A percentile compares a stretch with the other conserved stretches of the same genome.
Conservation (phyloP, 2,113 vertebrate species). For the Sturnus vulgaris region DNA sequence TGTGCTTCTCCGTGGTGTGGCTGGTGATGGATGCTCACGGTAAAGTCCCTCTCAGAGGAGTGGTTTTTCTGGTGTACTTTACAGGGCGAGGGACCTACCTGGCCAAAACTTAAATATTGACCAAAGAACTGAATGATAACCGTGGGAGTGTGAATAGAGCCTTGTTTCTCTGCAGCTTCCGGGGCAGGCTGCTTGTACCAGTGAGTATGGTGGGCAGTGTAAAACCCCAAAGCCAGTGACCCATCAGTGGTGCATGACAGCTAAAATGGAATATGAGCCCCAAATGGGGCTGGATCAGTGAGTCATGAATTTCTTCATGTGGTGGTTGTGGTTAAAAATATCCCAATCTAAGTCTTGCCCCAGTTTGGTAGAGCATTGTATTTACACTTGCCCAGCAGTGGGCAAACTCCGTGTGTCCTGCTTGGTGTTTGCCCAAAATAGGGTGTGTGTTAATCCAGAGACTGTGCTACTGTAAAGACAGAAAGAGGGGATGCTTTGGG, state of each 20-base stretch:
- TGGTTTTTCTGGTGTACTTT: neutral
- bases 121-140: neutral
- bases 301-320: neutral
- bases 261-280: neutral
- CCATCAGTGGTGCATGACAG: rapidly evolving
- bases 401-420: neutral
- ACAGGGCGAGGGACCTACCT: neutral
- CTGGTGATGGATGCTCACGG: neutral
- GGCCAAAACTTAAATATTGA: constrained; percentile 60
- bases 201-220: rapidly evolving
- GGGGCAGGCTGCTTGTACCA: rapidly evolving
- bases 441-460: neutral
- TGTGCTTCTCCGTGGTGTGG: neutral
- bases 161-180: neutral
- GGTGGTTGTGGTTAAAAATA: constrained; percentile 20
- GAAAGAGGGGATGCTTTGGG: neutral
- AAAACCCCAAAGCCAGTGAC: neutral
- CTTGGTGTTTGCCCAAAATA: neutral
- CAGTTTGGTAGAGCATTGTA: neutral
- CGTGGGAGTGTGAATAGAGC: neutral
- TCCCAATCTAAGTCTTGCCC: neutral
- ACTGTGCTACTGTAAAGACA: neutral
- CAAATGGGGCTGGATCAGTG: neutral
- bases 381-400: neutral
- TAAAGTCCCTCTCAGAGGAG: neutral